These are phyloP conservation scores for Caenorhabditis auriculariae DNA, from an alignment of 2,888 invertebrate species.

Conservation along the genomic window DNA sequence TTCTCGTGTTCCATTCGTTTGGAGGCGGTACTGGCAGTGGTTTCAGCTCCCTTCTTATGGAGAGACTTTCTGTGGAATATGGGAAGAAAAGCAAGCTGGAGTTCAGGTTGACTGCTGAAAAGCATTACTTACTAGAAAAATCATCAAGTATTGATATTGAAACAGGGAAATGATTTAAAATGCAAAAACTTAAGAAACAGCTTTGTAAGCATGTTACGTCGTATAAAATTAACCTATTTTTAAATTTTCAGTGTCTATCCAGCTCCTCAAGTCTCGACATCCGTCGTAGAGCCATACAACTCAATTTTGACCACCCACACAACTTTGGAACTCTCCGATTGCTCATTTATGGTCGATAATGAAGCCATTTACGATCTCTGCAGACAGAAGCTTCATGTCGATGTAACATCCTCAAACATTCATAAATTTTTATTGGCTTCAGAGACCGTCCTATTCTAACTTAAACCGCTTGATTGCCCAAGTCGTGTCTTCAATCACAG, in stretches of 20 bases:
- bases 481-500: slow-evolving; percentile 77
- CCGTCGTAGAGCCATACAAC: slow-evolving; percentile 93
- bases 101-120: slow-evolving; percentile 66
- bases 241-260: slow-evolving; percentile 46
- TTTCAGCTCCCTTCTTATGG: slow-evolving; percentile 83
- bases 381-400: slow-evolving; percentile 73
- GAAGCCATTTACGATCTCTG: slow-evolving; percentile 91
- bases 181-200: too few relatives aligned
- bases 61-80: slow-evolving; percentile 79
- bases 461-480: slow-evolving; percentile 91
- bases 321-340: slow-evolving; percentile 87
- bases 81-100: slow-evolving; percentile 84
- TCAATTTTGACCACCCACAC: slow-evolving; percentile 92
- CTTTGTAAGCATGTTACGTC: neutral
- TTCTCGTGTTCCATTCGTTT: slow-evolving; percentile 73
- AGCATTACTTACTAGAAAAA: neutral
- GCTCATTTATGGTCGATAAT: slow-evolving; percentile 91
- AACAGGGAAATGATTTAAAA: neutral
- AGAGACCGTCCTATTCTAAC: slow-evolving; percentile 80
- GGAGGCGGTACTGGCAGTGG: slow-evolving; percentile 82
- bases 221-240: neutral
- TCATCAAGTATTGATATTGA: neutral
- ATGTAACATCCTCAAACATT: slow-evolving; percentile 20
- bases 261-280: slow-evolving; percentile 75
- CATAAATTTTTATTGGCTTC: slow-evolving; percentile 8